phyloP scores from a whole-genome alignment of 2,113 vertebrate species.

The Catharus fuscescens region DNA sequence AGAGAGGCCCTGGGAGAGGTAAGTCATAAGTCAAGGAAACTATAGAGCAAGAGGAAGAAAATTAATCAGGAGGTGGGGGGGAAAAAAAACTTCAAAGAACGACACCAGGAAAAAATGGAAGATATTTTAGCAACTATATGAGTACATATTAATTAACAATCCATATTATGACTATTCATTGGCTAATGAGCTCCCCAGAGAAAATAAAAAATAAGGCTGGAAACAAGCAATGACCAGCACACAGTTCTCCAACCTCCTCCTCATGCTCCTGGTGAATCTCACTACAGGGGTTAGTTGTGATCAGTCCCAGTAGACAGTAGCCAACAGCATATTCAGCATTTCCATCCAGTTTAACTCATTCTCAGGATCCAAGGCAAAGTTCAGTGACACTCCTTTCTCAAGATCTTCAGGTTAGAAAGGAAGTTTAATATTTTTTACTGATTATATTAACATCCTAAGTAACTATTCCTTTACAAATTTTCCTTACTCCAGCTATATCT shows the following conservation, averaged over 20 bases:
- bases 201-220: neutral
- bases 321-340: neutral
- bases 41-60: neutral
- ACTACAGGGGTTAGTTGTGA: rapidly evolving
- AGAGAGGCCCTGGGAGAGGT: neutral
- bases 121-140: neutral
- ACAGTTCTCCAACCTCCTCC: neutral
- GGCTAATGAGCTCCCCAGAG: neutral
- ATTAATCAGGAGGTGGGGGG: too few relatives aligned
- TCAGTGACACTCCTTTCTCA: neutral
- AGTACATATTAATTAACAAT: neutral
- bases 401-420: neutral
- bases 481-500: conserved; percentile 72
- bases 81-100: neutral
- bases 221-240: neutral
- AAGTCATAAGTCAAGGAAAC: neutral
- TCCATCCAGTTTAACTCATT: neutral
- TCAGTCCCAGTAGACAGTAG: neutral
- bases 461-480: neutral
- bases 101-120: neutral
- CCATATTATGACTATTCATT: neutral
- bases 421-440: neutral
- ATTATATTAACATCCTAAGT: neutral
- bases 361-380: neutral
- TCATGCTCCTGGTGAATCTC: neutral